Percentiles rank a stretch among this genome's conserved stretches.
Conservation (phyloP, 2,113 vertebrate genomes). For the Nycticebus coucang region DNA sequence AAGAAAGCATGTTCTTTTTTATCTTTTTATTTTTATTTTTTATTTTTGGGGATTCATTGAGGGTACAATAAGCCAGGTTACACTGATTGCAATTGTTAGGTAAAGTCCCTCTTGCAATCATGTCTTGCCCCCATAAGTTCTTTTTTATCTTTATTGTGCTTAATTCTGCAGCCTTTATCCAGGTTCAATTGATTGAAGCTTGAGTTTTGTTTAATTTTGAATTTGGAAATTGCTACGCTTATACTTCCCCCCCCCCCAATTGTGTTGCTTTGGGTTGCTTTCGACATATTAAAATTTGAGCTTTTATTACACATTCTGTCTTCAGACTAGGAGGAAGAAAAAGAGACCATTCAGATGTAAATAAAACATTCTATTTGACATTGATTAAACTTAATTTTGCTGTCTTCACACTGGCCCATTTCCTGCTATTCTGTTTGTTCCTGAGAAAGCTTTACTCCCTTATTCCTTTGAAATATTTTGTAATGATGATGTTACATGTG, state of each 20-base stretch:
- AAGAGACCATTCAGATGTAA: neutral
- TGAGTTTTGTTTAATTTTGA: slow-evolving; percentile 11
- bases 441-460: neutral
- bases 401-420: neutral
- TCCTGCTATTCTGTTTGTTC: neutral
- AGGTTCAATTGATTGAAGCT: neutral
- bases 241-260: rapidly evolving
- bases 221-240: neutral
- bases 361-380: neutral
- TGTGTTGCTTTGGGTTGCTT: neutral
- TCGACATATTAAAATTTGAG: neutral
- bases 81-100: too few relatives aligned
- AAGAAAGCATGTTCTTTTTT: neutral
- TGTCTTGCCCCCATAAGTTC: too few relatives aligned
- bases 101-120: too few relatives aligned
- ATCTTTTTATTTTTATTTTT: neutral
- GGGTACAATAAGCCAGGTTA: too few relatives aligned
- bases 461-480: neutral
- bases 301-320: neutral
- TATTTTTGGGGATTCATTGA: too few relatives aligned
- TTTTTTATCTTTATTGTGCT: neutral
- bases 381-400: neutral
- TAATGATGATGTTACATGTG: neutral
- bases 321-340: neutral
- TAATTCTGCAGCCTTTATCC: neutral